Evolutionary conservation across 2,888 invertebrate genomes (phyloP).

Genomic region (Drosophila picticornis): DNA sequence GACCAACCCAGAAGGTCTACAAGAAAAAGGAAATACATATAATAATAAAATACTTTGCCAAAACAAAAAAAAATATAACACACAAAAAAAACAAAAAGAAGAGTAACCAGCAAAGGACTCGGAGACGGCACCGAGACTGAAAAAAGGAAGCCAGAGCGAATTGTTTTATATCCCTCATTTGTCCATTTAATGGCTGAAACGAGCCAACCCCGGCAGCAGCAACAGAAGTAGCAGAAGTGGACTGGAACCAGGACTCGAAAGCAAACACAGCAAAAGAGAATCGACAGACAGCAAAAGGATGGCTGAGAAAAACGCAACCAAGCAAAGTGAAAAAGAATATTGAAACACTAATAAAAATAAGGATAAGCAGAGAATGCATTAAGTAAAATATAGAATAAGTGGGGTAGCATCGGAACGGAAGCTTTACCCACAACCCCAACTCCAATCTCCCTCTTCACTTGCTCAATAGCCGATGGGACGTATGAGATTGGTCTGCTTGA

Average conservation of each 20-base stretch:
- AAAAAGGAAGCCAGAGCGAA: slow-evolving; percentile 82
- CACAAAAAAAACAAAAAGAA: slow-evolving; percentile 33
- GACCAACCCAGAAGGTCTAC: slow-evolving; percentile 74
- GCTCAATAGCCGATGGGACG: slow-evolving; percentile 44
- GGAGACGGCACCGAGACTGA: slow-evolving; percentile 50
- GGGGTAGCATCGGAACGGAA: slow-evolving; percentile 34
- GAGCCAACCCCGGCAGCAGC: slow-evolving; percentile 66
- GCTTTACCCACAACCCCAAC: neutral
- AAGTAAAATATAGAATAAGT: slow-evolving; percentile 82
- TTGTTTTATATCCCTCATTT: slow-evolving; percentile 85
- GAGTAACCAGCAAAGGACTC: slow-evolving; percentile 46
- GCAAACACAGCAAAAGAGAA: slow-evolving; percentile 53
- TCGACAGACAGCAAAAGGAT: slow-evolving; percentile 50
- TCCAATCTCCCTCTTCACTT: neutral
- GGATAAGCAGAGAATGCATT: slow-evolving; percentile 82
- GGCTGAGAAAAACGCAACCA: slow-evolving; percentile 75
- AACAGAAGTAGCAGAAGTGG: slow-evolving; percentile 3
- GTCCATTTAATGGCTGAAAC: slow-evolving; percentile 84
- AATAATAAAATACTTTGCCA: slow-evolving; percentile 77
- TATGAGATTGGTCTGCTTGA: slow-evolving; percentile 53
- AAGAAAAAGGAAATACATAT: slow-evolving; percentile 72
- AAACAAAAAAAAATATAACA: slow-evolving; percentile 33
- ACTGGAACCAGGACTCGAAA: slow-evolving; percentile 16
- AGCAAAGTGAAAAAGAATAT: slow-evolving; percentile 82
- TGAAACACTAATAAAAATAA: slow-evolving; percentile 82